These are phyloP conservation scores for Enteromius mattozi DNA, from an alignment of 2,797 vertebrate species.

Conservation along the genomic window DNA sequence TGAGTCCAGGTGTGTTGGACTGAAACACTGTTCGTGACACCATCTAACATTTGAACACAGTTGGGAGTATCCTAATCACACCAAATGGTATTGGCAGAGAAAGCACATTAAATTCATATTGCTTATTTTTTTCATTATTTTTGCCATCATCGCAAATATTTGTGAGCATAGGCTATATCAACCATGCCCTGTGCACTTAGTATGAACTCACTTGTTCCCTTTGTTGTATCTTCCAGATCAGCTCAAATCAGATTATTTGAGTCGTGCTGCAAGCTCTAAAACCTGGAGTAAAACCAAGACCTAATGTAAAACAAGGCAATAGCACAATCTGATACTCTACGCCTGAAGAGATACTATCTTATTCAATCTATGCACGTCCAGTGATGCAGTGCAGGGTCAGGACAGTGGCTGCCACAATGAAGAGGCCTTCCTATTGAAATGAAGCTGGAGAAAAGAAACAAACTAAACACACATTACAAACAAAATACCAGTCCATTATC, in stretches of 20 bases:
- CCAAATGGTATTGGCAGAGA: background rate
- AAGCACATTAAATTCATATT: background rate
- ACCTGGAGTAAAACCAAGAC: conserved; percentile 35
- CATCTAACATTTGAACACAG: background rate
- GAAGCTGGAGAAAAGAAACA: background rate
- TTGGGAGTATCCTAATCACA: background rate
- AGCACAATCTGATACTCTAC: conserved; percentile 34
- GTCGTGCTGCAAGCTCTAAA: background rate
- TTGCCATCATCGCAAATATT: background rate
- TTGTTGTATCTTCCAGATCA: conserved; percentile 32
- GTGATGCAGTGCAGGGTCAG: conserved; percentile 26
- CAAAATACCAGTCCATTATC: background rate
- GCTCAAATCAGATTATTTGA: conserved; percentile 13
- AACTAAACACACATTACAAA: background rate
- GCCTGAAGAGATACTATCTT: conserved; percentile 22
- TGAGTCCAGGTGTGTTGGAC: conserved; percentile 35
- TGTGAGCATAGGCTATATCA: background rate
- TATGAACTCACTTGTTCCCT: conserved; percentile 10
- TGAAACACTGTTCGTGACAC: conserved; percentile 18
- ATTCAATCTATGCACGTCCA: conserved; percentile 34
- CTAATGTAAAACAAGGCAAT: conserved; percentile 44
- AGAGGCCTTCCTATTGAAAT: background rate
- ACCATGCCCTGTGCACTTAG: background rate
- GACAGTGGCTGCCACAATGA: conserved; percentile 5
- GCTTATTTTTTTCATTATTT: background rate